These are phyloP conservation scores for Laothoe populi DNA, from an alignment of 2,888 invertebrate genomes.

Conservation along the genomic window DNA sequence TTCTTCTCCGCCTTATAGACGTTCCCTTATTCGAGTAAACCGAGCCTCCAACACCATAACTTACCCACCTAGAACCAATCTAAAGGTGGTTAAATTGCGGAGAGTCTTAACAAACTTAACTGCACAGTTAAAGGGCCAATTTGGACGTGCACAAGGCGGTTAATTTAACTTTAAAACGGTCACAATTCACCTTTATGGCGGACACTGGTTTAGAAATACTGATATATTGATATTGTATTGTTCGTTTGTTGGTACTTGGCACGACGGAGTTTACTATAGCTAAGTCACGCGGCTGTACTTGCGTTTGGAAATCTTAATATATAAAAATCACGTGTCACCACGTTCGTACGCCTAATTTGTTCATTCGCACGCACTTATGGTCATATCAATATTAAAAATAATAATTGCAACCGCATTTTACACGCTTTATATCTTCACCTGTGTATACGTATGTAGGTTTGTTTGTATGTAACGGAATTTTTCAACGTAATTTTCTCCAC, in stretches of 20 bases:
- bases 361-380: too few relatives aligned
- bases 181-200: conserved; percentile 36
- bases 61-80: conserved; percentile 5
- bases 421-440: too few relatives aligned
- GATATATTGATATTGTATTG: not conserved
- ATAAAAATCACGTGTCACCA: too few relatives aligned
- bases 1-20: too few relatives aligned
- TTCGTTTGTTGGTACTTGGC: not conserved
- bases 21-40: not conserved
- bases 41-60: conserved; percentile 1
- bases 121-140: conserved; percentile 26
- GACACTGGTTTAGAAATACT: conserved; percentile 14
- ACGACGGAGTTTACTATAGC: not conserved
- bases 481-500: too few relatives aligned
- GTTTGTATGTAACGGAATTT: too few relatives aligned
- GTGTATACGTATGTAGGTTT: too few relatives aligned
- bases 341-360: too few relatives aligned
- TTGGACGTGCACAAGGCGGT: conserved; percentile 35
- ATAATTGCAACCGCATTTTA: too few relatives aligned
- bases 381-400: too few relatives aligned
- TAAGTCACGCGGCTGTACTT: not conserved
- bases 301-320: too few relatives aligned
- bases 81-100: conserved; percentile 19
- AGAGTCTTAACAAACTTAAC: conserved; percentile 17
- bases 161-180: conserved; percentile 40